Percentiles rank a stretch among this genome's conserved stretches.
Evolutionary conservation across 2,113 vertebrate species (phyloP).

Genomic region (Petaurus breviceps): DNA sequence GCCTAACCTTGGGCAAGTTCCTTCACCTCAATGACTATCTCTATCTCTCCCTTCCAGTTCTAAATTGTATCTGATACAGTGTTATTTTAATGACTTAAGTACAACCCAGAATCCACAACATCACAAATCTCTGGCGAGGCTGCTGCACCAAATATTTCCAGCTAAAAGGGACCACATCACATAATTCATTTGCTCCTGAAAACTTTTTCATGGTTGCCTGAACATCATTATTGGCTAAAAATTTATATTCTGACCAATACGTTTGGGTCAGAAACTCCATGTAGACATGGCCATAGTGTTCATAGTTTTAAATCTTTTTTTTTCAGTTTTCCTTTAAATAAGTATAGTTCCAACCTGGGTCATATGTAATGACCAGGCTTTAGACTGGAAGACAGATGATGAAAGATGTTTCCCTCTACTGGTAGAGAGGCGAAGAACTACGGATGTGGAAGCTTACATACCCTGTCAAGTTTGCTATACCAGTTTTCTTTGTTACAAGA

Average conservation of each 20-base stretch:
- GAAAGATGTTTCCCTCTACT: background rate
- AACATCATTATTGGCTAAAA: background rate
- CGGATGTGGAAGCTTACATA: background rate
- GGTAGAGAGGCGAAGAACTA: background rate
- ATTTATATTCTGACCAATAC: background rate
- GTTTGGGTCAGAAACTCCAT: background rate
- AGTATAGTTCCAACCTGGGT: background rate
- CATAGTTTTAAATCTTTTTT: background rate
- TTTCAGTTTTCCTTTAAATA: constrained; percentile 24
- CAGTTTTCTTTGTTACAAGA: background rate
- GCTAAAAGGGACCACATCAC: background rate
- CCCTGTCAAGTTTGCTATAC: background rate
- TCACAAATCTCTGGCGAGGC: background rate
- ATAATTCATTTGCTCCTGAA: background rate
- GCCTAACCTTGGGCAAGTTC: background rate
- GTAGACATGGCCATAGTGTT: background rate
- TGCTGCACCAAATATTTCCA: background rate
- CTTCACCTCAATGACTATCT: background rate
- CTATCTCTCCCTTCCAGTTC: background rate
- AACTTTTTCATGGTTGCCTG: background rate
- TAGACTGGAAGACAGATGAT: background rate
- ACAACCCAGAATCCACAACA: background rate
- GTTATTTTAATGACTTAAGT: background rate
- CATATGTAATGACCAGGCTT: background rate
- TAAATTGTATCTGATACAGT: background rate